A percentile compares a stretch with the other conserved stretches of the same genome.
Evolutionary conservation across 2,113 vertebrate genomes (phyloP).

Genomic region (Acanthisitta chloris): DNA sequence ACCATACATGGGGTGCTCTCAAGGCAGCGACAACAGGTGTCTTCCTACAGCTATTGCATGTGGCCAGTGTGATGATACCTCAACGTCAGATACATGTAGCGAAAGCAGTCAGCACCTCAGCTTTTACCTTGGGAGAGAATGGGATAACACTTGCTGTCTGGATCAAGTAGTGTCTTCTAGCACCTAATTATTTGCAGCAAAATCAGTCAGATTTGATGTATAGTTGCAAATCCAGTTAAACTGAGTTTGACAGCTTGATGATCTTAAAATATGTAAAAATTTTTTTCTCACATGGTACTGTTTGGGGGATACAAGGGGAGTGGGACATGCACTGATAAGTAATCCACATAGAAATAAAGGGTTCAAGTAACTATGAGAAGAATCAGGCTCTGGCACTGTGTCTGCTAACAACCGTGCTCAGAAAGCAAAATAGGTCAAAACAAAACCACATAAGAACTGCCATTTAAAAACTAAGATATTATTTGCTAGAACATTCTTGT

Average conservation of each 20-base stretch:
- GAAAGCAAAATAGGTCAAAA: neutral
- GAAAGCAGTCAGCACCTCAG: neutral
- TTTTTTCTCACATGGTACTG: neutral
- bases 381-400: neutral
- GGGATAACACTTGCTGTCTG: neutral
- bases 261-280: neutral
- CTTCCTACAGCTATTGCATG: neutral
- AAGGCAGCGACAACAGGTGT: neutral
- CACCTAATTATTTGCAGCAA: neutral
- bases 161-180: neutral
- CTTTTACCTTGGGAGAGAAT: neutral
- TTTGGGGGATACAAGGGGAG: neutral
- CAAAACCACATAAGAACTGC: neutral
- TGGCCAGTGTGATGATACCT: neutral
- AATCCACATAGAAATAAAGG: neutral
- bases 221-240: neutral
- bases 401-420: neutral
- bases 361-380: neutral
- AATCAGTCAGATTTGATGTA: neutral
- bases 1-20: rapidly evolving
- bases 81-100: neutral
- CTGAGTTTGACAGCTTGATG: neutral
- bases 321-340: neutral
- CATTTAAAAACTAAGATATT: neutral
- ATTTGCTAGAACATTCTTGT: neutral